phyloP scores from a whole-genome alignment of 2,113 vertebrate species.

The Microcebus lehilahytsara region DNA sequence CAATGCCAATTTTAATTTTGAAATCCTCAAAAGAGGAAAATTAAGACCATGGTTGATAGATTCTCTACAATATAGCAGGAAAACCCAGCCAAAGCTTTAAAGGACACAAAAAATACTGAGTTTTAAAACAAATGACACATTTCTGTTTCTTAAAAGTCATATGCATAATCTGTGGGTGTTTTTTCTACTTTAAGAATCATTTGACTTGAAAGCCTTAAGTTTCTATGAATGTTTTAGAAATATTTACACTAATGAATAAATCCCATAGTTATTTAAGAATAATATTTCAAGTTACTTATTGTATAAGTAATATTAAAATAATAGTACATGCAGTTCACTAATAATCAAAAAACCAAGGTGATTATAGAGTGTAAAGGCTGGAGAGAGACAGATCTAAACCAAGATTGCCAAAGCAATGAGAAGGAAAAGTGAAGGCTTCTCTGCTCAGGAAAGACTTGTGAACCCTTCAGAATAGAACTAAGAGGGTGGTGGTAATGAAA shows the following conservation, averaged over 20 bases:
- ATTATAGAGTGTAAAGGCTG: neutral
- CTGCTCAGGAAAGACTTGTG: neutral
- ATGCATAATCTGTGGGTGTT: too few species aligned
- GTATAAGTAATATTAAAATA: neutral
- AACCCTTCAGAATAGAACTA: neutral
- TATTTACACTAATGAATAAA: neutral
- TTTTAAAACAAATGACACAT: neutral
- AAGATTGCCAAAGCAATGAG: neutral
- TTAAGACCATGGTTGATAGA: neutral
- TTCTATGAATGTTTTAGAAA: neutral
- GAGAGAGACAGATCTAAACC: neutral
- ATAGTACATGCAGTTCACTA: neutral
- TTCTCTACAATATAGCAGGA: neutral
- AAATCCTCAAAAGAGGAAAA: conserved; percentile 33
- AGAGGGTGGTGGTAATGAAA: neutral
- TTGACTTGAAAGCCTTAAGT: neutral
- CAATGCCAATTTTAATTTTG: neutral
- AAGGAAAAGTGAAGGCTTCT: neutral
- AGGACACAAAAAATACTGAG: neutral
- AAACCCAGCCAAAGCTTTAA: neutral
- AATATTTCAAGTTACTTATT: neutral
- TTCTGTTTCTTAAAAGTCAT: neutral
- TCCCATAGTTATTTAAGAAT: neutral
- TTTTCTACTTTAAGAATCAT: neutral
- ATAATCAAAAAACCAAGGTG: neutral